Conservation (phyloP, 1,140 invertebrate genomes). For the Neodiprion fabricii region DNA sequence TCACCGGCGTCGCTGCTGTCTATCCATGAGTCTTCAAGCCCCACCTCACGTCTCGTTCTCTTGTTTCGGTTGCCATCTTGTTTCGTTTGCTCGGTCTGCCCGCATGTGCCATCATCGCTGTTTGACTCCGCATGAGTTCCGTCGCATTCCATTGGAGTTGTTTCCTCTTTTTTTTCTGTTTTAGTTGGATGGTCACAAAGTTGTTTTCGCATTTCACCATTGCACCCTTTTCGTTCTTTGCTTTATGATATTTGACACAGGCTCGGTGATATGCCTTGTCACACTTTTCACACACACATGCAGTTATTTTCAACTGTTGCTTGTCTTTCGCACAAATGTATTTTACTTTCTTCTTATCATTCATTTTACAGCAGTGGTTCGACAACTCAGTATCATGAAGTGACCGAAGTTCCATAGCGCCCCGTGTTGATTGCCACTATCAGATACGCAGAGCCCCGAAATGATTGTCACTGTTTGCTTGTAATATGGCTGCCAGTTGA, state of each 20-base stretch:
- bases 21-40: background rate
- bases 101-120: background rate
- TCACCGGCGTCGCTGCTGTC: background rate
- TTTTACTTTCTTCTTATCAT: background rate
- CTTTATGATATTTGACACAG: background rate
- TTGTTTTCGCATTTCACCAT: background rate
- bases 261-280: background rate
- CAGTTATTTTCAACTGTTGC: background rate
- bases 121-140: background rate
- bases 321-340: background rate
- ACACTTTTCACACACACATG: background rate
- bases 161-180: slow-evolving; percentile 1
- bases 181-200: background rate
- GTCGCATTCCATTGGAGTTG: background rate
- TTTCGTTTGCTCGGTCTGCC: background rate
- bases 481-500: no score
- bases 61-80: background rate
- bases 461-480: no score
- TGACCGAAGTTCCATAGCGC: no score
- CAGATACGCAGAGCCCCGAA: no score
- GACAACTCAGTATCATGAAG: background rate
- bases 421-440: no score
- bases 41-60: slow-evolving; percentile 3
- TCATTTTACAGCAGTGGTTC: background rate
- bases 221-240: background rate